Conservation (phyloP, 2,113 vertebrate species). For the Sarotherodon lohbergeri region DNA sequence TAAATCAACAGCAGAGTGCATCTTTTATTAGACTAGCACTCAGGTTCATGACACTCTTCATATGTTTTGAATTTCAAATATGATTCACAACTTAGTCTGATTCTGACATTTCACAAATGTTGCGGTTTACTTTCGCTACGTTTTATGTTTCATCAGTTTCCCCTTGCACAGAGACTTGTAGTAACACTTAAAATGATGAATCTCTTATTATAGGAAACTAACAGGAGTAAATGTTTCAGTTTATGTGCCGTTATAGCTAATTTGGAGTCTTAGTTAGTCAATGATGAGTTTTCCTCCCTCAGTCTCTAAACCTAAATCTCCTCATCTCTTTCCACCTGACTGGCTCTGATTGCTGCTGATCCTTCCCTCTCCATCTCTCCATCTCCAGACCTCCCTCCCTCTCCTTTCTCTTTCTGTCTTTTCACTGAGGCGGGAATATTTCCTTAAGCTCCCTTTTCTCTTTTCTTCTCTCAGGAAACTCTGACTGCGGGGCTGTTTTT, state of each 20-base stretch:
- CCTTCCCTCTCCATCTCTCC: conserved; percentile 6
- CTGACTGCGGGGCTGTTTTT: conserved; percentile 50
- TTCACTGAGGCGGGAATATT: conserved; percentile 26
- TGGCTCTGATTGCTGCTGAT: conserved; percentile 14
- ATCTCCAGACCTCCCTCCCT: not conserved
- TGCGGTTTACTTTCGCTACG: not conserved
- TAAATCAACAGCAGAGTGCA: not conserved
- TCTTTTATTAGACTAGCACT: not conserved
- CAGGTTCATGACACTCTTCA: not conserved
- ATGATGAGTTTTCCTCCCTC: not conserved
- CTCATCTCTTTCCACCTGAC: conserved; percentile 28
- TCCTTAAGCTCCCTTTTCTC: conserved; percentile 36
- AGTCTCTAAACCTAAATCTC: conserved; percentile 23
- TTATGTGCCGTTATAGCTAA: not conserved
- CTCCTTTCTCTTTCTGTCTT: not conserved
- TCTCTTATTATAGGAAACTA: not conserved
- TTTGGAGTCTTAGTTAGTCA: not conserved
- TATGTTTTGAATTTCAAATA: not conserved
- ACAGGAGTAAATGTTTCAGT: not conserved
- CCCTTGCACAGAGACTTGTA: not conserved
- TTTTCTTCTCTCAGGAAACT: conserved; percentile 53
- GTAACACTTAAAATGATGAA: not conserved
- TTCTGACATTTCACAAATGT: not conserved
- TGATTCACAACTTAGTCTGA: not conserved
- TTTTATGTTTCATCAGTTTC: not conserved